Conservation (phyloP, 2,888 invertebrate genomes). For the Pilophorus perplexus region DNA sequence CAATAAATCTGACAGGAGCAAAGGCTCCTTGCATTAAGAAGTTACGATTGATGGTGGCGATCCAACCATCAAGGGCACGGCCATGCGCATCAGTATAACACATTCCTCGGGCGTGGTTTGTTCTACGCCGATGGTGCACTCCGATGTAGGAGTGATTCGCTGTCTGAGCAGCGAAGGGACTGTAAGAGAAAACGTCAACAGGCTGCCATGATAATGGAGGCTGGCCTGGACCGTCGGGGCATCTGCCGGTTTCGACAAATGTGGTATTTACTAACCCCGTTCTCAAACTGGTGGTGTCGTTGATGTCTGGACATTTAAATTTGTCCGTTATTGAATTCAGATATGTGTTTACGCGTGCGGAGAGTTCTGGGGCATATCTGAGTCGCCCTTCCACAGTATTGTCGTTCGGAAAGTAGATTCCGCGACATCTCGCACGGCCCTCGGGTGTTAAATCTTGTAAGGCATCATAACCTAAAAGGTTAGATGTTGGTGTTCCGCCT, state of each 20-base stretch:
- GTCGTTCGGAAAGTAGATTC: background rate
- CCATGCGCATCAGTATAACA: background rate
- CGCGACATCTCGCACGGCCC: background rate
- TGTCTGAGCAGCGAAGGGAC: background rate
- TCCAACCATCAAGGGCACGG: background rate
- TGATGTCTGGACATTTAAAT: background rate
- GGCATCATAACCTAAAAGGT: background rate
- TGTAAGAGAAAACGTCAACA: background rate
- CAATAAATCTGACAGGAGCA: background rate
- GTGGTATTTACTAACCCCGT: background rate
- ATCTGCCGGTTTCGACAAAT: background rate
- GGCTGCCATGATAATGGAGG: background rate
- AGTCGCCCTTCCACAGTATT: background rate
- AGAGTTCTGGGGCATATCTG: background rate
- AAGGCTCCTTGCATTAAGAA: background rate
- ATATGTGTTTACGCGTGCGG: conserved; percentile 14
- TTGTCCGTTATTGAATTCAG: background rate
- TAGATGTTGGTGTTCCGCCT: background rate
- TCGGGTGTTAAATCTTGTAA: background rate
- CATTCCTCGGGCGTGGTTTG: background rate
- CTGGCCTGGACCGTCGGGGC: background rate
- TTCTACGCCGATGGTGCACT: background rate
- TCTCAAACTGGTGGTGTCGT: background rate
- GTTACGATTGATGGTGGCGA: background rate
- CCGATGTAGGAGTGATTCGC: background rate